Evolutionary conservation across 1,140 invertebrate species (phyloP), one percentile per base, ranked within the genome.

Genomic region (Probaryconus sp.): DNA sequence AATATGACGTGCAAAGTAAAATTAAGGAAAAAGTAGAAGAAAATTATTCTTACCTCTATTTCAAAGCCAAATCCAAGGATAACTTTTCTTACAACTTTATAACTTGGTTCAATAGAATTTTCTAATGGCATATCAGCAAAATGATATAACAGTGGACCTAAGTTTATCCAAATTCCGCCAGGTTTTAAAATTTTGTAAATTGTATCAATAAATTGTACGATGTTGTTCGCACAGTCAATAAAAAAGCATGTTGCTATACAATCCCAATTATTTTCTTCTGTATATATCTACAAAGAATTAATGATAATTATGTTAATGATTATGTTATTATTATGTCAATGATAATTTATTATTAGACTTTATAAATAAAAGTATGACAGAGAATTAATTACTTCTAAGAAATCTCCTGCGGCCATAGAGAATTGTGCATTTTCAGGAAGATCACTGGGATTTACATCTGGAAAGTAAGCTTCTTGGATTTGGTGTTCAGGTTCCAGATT

Each of bases 181-280:
- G 96, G 95, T 85, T 95, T 94, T 2, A 99, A 85, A 80, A 99
- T 97, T 53, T 92, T 92, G 84, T 94, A 96, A 81, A 99, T 99
- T 13, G 93, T 94, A 88, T 99, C 96, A 38, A 99, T 93, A 79
- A 98, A 99, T 65, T 94, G 92, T 17, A 99, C 93, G 3, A 99
- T 93, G 85, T 99, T 99, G 48, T 95, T 94, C 9, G 97, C 97
- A 82, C 98, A 99, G 84, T 99, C 98, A 56, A 99, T 96, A 83
- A 99, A 99, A 87, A 99, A 99, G 77, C 97, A 98, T 0, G 98
- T 97, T 0, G 95, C 95, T 1, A 99, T 92, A 83, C 96, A 98
- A 81, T 98, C 92, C 94, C 96, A 99, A 24, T 92, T 88, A 70
- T 94, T 91, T 1, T 89, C 83, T 21, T 91, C 91, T 38, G 89